phyloP scores from a whole-genome alignment of 2,888 invertebrate genomes.

The Eumacrocentrus americanus region DNA sequence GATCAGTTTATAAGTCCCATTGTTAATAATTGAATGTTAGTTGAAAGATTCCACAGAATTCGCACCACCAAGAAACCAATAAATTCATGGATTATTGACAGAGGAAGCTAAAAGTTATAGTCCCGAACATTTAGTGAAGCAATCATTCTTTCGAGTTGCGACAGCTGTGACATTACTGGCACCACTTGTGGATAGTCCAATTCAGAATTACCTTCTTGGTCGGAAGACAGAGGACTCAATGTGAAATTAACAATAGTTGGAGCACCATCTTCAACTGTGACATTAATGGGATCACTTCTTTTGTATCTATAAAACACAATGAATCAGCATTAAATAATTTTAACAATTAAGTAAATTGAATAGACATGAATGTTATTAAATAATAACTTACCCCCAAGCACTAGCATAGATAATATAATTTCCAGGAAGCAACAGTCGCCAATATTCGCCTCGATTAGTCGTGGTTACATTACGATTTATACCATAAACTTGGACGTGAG shows the following conservation, averaged over 20 bases:
- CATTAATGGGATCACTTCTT: constrained; percentile 59
- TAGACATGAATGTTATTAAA: too few species aligned
- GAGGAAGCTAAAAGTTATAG: constrained; percentile 37
- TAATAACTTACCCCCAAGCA: constrained; percentile 71
- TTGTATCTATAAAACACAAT: constrained; percentile 63
- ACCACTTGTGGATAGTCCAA: constrained; percentile 49
- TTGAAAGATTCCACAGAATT: not conserved
- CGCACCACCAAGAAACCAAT: constrained; percentile 6
- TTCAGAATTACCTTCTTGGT: constrained; percentile 57
- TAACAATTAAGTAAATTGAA: too few species aligned
- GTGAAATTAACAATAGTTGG: constrained; percentile 62
- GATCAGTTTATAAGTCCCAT: too few species aligned
- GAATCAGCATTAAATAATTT: too few species aligned
- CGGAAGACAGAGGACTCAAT: constrained; percentile 46
- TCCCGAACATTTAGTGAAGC: constrained; percentile 38
- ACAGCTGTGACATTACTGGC: constrained; percentile 46
- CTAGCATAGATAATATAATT: constrained; percentile 76
- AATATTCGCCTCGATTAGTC: constrained; percentile 86
- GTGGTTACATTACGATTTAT: constrained; percentile 82
- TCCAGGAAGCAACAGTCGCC: constrained; percentile 91
- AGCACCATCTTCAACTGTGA: constrained; percentile 57
- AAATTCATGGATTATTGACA: constrained; percentile 17
- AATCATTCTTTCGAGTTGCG: constrained; percentile 47
- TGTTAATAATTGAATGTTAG: not conserved
- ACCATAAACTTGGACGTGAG: constrained; percentile 76